Evolutionary conservation across 2,113 vertebrate genomes (phyloP).

Genomic region (Steatornis caripensis): DNA sequence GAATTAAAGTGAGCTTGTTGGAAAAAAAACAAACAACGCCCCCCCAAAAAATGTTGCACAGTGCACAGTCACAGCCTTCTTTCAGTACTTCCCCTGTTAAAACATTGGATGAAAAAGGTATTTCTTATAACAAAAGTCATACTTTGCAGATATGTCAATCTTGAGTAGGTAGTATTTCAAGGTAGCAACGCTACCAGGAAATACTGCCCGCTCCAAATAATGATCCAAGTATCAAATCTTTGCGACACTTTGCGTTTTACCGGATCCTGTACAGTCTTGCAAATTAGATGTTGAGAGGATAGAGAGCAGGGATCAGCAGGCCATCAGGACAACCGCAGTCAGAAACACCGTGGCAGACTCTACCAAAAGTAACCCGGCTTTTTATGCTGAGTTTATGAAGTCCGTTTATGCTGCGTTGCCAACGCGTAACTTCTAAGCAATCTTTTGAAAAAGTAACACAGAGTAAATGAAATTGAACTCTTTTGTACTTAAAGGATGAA

Average conservation of each 20-base stretch:
- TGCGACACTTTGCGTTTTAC: neutral
- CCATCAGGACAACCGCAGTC: neutral
- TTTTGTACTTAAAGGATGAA: neutral
- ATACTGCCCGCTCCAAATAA: neutral
- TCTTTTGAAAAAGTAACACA: neutral
- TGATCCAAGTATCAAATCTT: neutral
- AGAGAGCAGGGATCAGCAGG: neutral
- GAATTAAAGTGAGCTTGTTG: neutral
- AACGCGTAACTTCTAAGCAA: neutral
- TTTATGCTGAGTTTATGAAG: neutral
- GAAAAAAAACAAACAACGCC: neutral
- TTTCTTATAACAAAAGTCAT: neutral
- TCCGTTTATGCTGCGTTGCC: neutral
- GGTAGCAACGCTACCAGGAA: neutral
- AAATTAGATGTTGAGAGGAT: neutral
- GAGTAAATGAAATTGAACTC: neutral
- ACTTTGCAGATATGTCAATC: no score
- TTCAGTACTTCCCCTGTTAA: neutral
- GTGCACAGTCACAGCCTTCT: neutral
- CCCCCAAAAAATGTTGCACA: neutral
- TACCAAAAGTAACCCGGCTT: neutral
- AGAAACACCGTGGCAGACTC: neutral
- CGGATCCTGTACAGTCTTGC: neutral
- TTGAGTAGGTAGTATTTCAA: neutral
- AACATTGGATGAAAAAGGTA: neutral